A percentile compares a stretch with the other conserved stretches of the same genome.
Evolutionary conservation across 1,140 invertebrate genomes (phyloP).

Genomic region (Euura lappo): DNA sequence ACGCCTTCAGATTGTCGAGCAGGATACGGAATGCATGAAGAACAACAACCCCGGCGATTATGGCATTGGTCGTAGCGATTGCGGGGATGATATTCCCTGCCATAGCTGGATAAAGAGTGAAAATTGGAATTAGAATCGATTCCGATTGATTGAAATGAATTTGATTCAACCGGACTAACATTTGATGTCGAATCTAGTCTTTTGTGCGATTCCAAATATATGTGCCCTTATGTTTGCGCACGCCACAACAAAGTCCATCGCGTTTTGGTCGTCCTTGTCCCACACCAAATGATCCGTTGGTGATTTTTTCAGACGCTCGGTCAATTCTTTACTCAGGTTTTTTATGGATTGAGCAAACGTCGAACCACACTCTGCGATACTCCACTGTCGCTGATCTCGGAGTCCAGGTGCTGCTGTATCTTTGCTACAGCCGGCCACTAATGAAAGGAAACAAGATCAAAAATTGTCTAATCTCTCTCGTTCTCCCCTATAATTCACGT

Average conservation of each 20-base stretch:
- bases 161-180: slow-evolving; percentile 69
- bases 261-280: slow-evolving; percentile 96
- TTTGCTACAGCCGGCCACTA: slow-evolving; percentile 61
- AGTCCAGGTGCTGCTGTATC: slow-evolving; percentile 52
- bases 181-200: slow-evolving; percentile 94
- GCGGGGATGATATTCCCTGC: slow-evolving; percentile 98
- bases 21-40: slow-evolving; percentile 88
- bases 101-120: slow-evolving; percentile 76
- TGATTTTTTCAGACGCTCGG: slow-evolving; percentile 56
- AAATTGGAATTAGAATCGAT: slow-evolving; percentile 24
- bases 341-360: slow-evolving; percentile 80
- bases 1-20: slow-evolving; percentile 70
- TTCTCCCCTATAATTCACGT: too few relatives aligned
- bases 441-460: slow-evolving; percentile 26
- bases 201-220: slow-evolving; percentile 89
- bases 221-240: slow-evolving; percentile 92
- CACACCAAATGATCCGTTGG: slow-evolving; percentile 83
- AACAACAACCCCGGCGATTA: slow-evolving; percentile 94
- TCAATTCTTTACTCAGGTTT: slow-evolving; percentile 70
- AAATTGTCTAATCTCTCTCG: too few relatives aligned
- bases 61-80: slow-evolving; percentile 98
- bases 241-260: slow-evolving; percentile 96
- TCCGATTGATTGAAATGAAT: slow-evolving; percentile 8
- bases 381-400: slow-evolving; percentile 84
- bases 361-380: slow-evolving; percentile 74